phyloP scores from a whole-genome alignment of 2,888 invertebrate genomes.

The Dicyrtomina minuta region DNA sequence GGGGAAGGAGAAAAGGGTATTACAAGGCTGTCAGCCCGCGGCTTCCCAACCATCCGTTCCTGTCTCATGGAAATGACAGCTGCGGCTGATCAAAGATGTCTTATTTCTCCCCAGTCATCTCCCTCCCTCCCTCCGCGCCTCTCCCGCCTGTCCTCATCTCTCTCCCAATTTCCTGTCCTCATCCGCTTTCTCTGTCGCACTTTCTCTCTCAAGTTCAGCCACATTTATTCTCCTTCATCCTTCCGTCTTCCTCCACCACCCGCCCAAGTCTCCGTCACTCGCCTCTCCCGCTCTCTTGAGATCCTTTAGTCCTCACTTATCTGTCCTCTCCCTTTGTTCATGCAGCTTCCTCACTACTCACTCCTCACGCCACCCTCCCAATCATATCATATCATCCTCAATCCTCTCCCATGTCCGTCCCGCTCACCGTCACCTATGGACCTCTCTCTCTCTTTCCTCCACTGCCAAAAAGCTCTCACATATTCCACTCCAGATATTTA shows the following conservation, averaged over 20 bases:
- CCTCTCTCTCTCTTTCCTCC: too few relatives aligned
- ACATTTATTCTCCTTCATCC: neutral
- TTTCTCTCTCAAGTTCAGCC: neutral
- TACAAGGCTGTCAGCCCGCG: constrained; percentile 42
- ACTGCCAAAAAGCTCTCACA: too few relatives aligned
- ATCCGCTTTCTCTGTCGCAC: neutral
- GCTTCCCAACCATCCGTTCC: constrained; percentile 36
- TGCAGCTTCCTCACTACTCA: too few relatives aligned
- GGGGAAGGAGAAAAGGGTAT: constrained; percentile 25
- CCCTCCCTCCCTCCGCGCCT: neutral
- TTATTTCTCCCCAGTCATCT: constrained; percentile 14
- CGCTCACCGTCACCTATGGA: too few relatives aligned
- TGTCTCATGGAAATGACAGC: constrained; percentile 41
- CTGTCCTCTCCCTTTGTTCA: too few relatives aligned
- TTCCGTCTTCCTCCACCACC: neutral
- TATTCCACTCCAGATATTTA: too few relatives aligned
- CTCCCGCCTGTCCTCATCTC: neutral
- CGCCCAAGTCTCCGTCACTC: too few relatives aligned
- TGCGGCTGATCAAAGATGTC: constrained; percentile 41
- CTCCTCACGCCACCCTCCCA: too few relatives aligned
- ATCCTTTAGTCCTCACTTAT: neutral
- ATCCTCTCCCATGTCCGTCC: too few relatives aligned
- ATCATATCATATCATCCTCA: too few relatives aligned
- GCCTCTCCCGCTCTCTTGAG: too few relatives aligned
- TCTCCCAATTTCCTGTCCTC: neutral